Evolutionary conservation across 1,140 invertebrate species (phyloP).

Genomic region (Micrasema longulum): DNA sequence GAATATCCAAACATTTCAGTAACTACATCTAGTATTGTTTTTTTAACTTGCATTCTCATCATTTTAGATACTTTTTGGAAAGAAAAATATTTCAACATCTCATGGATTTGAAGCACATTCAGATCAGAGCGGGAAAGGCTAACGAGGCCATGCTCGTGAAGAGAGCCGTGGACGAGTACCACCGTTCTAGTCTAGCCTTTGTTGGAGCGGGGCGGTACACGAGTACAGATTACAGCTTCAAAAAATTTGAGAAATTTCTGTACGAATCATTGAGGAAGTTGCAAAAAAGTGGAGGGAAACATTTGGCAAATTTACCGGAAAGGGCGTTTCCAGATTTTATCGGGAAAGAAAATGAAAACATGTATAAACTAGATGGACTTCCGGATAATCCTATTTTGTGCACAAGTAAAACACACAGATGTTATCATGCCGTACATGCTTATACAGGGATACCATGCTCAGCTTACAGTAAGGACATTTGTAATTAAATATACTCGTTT

Average conservation of each 20-base stretch:
- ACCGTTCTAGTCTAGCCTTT: constrained; percentile 77
- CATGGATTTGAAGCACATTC: constrained; percentile 90
- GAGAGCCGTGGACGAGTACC: constrained; percentile 83
- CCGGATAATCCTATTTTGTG: constrained; percentile 77
- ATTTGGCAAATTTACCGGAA: constrained; percentile 73
- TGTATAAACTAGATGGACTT: constrained; percentile 65
- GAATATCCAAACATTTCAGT: too few species aligned
- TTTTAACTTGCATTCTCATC: neutral
- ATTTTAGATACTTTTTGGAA: constrained; percentile 86
- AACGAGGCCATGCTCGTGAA: constrained; percentile 93
- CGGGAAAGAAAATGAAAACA: constrained; percentile 47
- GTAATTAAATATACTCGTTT: too few species aligned
- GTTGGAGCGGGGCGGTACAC: constrained; percentile 79
- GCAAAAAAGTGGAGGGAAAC: constrained; percentile 75
- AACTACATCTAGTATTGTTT: too few species aligned
- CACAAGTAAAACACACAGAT: constrained; percentile 86
- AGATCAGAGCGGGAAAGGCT: constrained; percentile 89
- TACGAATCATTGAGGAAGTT: constrained; percentile 87
- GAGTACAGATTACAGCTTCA: constrained; percentile 80
- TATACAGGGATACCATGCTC: constrained; percentile 90
- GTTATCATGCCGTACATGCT: constrained; percentile 89
- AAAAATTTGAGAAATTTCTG: constrained; percentile 91
- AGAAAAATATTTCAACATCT: constrained; percentile 94
- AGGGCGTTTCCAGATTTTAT: constrained; percentile 64
- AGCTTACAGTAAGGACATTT: constrained; percentile 83